Evolutionary conservation across 2,888 invertebrate genomes (phyloP), one percentile per base, ranked within the genome.

Genomic region (Ischnura elegans): DNA sequence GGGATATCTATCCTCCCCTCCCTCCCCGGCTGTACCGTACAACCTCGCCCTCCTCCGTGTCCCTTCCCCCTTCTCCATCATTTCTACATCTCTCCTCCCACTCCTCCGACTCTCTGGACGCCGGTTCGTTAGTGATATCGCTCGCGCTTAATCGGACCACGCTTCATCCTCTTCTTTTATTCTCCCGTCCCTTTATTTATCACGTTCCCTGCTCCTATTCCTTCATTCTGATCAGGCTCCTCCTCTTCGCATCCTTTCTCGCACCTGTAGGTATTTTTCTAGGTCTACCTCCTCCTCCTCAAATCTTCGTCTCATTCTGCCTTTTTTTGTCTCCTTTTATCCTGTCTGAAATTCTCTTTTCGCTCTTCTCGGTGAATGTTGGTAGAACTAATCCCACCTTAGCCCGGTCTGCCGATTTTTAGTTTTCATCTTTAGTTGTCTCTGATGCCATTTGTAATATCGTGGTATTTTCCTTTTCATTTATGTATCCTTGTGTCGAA

Each of bases 91-190:
- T 43, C 90, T 19, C 61, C 42, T 61, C 90, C 46, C n/a, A 2
- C 43, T 45, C 43, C 86, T 45, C 45, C 25, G 13, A 43, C 51
- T 51, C 51, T 3, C 16, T 85, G 45, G n/a, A 25, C 86, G 85
- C 86, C 86, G 47, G 90, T 90, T 90, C 90, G 90, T 90, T 90
- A 90, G 90, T 90, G 90, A 90, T 90, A 90, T 90, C 90, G 55
- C 43, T 13, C 61, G 61, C 61, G 43, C 90, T 90, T 90, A 90
- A 90, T 90, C 90, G 90, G 61, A 61, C 90, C 36, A 51, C 51
- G 87, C 21, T 87, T 51, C 51, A 47, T 51, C 51, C 51, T 36
- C 87, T 51, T 87, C 87, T 47, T 47, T 47, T 19, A 47, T 47
- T 87, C 13, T 87, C 29, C 51, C 51, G 16, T 51, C 19, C n/a